Evolutionary conservation across 2,888 invertebrate genomes (phyloP).

Genomic region (Acleris cristana): DNA sequence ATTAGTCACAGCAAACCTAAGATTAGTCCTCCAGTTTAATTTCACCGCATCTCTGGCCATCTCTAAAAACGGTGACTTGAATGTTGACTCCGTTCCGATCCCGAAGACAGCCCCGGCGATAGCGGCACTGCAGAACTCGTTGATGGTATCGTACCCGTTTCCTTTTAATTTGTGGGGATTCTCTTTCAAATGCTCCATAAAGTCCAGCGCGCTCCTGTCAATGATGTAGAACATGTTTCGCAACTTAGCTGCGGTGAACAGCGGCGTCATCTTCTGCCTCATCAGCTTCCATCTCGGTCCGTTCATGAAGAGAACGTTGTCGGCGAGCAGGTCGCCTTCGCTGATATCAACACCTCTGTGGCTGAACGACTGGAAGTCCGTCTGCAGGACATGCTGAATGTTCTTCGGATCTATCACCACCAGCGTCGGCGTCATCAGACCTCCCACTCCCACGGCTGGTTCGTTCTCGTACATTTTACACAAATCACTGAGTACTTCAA

Average conservation of each 20-base stretch:
- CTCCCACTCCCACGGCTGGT: constrained; percentile 46
- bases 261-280: constrained; percentile 63
- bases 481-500: constrained; percentile 51
- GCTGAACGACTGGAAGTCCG: constrained; percentile 56
- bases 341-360: constrained; percentile 52
- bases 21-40: constrained; percentile 44
- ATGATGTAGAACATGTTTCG: constrained; percentile 68
- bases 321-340: constrained; percentile 53
- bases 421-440: constrained; percentile 46
- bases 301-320: constrained; percentile 56
- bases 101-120: constrained; percentile 69
- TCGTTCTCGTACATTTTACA: constrained; percentile 55
- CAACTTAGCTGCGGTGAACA: constrained; percentile 65
- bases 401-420: constrained; percentile 54
- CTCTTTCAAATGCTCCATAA: constrained; percentile 52
- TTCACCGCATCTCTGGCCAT: constrained; percentile 47
- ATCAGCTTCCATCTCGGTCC: constrained; percentile 65
- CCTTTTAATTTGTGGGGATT: constrained; percentile 49
- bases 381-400: constrained; percentile 52
- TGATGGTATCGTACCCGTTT: constrained; percentile 49
- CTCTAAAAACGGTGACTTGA: constrained; percentile 61
- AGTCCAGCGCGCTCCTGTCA: constrained; percentile 61
- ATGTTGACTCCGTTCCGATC: constrained; percentile 57
- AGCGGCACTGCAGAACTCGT: constrained; percentile 55
- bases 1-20: constrained; percentile 48